phyloP scores from a whole-genome alignment of 2,888 invertebrate species.

The Rhagium mordax region DNA sequence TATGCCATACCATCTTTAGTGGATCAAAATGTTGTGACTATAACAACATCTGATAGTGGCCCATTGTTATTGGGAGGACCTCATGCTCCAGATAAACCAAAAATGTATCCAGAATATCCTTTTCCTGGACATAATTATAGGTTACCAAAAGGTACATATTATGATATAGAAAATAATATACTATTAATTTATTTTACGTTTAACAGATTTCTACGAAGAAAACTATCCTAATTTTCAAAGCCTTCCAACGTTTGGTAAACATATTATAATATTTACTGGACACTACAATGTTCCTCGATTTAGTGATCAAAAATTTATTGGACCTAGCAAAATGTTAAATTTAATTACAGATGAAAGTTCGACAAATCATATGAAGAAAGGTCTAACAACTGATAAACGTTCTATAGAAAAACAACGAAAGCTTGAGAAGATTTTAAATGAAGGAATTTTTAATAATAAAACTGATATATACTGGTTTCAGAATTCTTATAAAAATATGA shows the following conservation, averaged over 20 bases:
- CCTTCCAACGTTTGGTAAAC: conserved; percentile 59
- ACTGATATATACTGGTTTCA: conserved; percentile 36
- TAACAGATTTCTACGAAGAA: conserved; percentile 55
- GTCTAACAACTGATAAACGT: conserved; percentile 21
- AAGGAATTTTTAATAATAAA: not conserved
- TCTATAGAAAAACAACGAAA: conserved; percentile 75
- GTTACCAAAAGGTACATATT: conserved; percentile 56
- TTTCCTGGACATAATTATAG: conserved; percentile 65
- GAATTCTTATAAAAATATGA: conserved; percentile 57
- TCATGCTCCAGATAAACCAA: conserved; percentile 60
- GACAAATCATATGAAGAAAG: not conserved
- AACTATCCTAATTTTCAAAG: conserved; percentile 63
- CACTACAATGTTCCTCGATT: conserved; percentile 82
- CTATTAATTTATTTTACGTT: conserved; percentile 20
- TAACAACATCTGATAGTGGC: conserved; percentile 78
- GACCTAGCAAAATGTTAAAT: conserved; percentile 54
- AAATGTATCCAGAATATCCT: conserved; percentile 61
- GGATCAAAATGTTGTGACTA: conserved; percentile 90
- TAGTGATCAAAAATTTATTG: conserved; percentile 64
- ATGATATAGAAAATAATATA: conserved; percentile 6
- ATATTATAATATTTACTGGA: conserved; percentile 72
- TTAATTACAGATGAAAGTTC: conserved; percentile 62
- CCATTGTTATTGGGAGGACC: conserved; percentile 86
- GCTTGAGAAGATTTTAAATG: conserved; percentile 55
- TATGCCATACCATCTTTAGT: conserved; percentile 95